phyloP scores from a whole-genome alignment of 64 coral and sea anemone species.

The Stichodactyla mertensii region DNA sequence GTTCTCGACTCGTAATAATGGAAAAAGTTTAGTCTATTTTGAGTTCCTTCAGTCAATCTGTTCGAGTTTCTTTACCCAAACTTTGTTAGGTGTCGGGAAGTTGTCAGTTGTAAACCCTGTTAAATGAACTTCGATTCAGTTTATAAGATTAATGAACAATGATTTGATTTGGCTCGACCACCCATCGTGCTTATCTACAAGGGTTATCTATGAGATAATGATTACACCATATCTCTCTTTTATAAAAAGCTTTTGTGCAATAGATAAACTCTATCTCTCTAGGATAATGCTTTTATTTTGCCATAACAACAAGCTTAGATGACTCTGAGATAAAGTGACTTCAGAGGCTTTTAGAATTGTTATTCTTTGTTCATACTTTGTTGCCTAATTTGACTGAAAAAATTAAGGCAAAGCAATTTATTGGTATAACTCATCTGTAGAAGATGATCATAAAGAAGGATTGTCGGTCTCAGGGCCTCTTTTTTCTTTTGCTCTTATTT shows the following conservation, averaged over 20 bases:
- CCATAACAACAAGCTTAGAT: not conserved
- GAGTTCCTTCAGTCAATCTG: not conserved
- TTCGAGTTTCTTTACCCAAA: not conserved
- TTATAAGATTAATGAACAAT: not conserved
- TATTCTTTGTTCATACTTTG: not conserved
- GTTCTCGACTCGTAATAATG: not conserved
- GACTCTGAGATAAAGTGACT: not conserved
- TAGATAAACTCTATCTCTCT: constrained; percentile 1
- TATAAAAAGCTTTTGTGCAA: constrained; percentile 8
- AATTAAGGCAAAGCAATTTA: not conserved
- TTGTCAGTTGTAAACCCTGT: not conserved
- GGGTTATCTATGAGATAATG: not conserved
- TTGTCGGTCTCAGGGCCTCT: not conserved
- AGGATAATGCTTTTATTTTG: constrained; percentile 5
- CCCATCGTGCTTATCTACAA: constrained; percentile 3
- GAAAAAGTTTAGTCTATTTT: not conserved
- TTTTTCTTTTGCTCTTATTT: not conserved
- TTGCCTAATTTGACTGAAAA: not conserved
- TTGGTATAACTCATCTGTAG: not conserved
- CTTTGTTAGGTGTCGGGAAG: not conserved
- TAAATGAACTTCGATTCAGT: not conserved
- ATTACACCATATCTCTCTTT: not conserved
- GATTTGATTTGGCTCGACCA: not conserved
- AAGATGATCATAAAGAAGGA: not conserved
- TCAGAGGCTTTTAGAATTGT: not conserved